These are phyloP conservation scores for Drosophila neonasuta DNA, from an alignment of 2,888 invertebrate genomes.

Conservation along the genomic window DNA sequence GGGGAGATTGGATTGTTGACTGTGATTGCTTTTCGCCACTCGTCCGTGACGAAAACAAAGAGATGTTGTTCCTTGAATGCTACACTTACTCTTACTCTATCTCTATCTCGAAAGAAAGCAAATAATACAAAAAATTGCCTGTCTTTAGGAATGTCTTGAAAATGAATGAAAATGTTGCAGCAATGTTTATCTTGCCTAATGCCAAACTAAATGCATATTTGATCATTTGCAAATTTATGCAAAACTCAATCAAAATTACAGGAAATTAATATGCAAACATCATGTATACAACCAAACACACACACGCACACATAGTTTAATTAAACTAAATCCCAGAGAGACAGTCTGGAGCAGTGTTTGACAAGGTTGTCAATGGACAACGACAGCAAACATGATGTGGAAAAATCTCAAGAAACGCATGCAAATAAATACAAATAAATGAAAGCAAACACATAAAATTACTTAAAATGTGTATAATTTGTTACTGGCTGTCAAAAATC, in stretches of 20 bases:
- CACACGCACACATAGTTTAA: constrained; percentile 47
- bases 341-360: constrained; percentile 43
- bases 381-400: constrained; percentile 13
- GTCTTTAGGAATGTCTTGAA: constrained; percentile 55
- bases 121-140: constrained; percentile 52
- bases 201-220: constrained; percentile 9
- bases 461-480: constrained; percentile 58
- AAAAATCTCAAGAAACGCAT: constrained; percentile 44
- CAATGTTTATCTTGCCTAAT: constrained; percentile 13
- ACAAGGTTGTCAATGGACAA: constrained; percentile 59
- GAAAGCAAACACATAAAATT: constrained; percentile 68
- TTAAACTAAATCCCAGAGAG: constrained; percentile 61
- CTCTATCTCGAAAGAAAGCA: constrained; percentile 5
- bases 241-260: constrained; percentile 56
- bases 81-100: not conserved
- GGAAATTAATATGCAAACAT: constrained; percentile 63
- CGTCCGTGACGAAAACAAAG: constrained; percentile 75
- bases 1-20: constrained; percentile 20
- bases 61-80: constrained; percentile 31
- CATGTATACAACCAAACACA: constrained; percentile 23
- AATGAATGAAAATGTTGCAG: constrained; percentile 50
- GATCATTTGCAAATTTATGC: constrained; percentile 46
- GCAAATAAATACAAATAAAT: constrained; percentile 44
- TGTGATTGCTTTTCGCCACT: constrained; percentile 74
- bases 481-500: constrained; percentile 59